These are phyloP conservation scores for Drosophila lacertosa DNA, from an alignment of 1,140 invertebrate genomes.

Conservation along the genomic window DNA sequence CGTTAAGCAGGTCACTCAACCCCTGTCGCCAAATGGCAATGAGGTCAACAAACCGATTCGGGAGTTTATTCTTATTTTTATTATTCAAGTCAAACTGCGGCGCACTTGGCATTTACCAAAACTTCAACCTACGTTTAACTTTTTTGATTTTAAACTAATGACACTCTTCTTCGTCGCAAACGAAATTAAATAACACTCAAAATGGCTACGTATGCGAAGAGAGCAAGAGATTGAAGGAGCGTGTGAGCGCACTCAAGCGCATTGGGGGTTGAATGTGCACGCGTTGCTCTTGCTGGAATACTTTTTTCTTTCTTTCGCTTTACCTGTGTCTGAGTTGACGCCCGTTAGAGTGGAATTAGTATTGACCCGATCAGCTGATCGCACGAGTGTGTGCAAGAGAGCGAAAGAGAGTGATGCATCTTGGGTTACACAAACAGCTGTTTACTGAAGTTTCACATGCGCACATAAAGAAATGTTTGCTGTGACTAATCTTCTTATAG, in stretches of 20 bases:
- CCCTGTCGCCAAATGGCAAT: conserved; percentile 47
- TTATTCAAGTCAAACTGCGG: conserved; percentile 14
- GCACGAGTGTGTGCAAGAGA: conserved; percentile 3
- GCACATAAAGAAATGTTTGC: not conserved
- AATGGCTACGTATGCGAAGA: conserved; percentile 42
- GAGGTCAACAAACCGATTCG: conserved; percentile 72
- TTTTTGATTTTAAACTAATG: not conserved
- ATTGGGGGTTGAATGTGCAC: conserved; percentile 26
- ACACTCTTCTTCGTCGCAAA: conserved; percentile 19
- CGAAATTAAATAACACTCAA: conserved; percentile 53
- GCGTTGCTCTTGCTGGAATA: conserved; percentile 22
- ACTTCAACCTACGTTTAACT: not conserved
- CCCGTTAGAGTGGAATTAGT: conserved; percentile 29
- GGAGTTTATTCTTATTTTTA: not conserved
- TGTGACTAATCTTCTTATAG: conserved; percentile 19
- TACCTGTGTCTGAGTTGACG: conserved; percentile 31
- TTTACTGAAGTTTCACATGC: conserved; percentile 25
- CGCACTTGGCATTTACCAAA: conserved; percentile 7
- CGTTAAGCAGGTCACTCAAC: conserved; percentile 74
- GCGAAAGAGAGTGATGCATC: conserved; percentile 9
- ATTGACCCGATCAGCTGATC: conserved; percentile 66
- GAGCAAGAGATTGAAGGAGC: not conserved
- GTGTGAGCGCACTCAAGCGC: conserved; percentile 1
- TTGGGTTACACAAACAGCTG: conserved; percentile 42
- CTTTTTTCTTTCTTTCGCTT: conserved; percentile 12